Conservation (phyloP, 2,797 vertebrate genomes). For the Lycodopsis pacificus region DNA sequence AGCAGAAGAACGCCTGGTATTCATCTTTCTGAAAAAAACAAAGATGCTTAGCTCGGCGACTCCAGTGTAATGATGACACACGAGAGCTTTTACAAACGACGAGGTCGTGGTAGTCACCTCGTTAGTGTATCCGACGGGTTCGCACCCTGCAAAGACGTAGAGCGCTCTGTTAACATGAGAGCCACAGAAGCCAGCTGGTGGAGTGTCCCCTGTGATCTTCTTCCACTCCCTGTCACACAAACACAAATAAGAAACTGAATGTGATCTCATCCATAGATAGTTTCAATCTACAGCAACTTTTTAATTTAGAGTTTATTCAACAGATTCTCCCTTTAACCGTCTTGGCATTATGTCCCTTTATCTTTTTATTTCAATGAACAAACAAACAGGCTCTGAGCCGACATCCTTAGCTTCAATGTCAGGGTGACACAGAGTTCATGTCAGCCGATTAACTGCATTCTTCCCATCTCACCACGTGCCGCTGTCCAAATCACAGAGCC, state of each 20-base stretch:
- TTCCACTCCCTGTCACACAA: constrained; percentile 85
- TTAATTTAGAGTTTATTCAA: neutral
- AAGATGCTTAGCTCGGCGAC: neutral
- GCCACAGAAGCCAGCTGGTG: constrained; percentile 89
- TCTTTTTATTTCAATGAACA: neutral
- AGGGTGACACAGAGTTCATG: constrained; percentile 17
- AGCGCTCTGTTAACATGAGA: constrained; percentile 86
- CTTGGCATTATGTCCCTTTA: neutral
- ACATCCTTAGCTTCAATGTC: constrained; percentile 15
- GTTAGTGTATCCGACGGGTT: constrained; percentile 89
- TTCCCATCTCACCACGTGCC: constrained; percentile 87
- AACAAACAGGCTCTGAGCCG: neutral
- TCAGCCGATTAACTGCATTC: constrained; percentile 22
- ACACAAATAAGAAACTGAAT: neutral
- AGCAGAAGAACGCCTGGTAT: neutral
- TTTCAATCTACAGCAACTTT: neutral
- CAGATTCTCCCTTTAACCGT: neutral
- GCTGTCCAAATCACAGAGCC: constrained; percentile 93
- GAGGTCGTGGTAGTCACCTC: constrained; percentile 76
- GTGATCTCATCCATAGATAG: neutral
- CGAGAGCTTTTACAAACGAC: neutral
- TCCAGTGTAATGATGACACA: neutral
- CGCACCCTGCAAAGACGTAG: constrained; percentile 94
- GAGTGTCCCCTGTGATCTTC: constrained; percentile 89
- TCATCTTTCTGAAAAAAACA: too few species aligned